phyloP scores from a whole-genome alignment of 2,113 vertebrate species.

The Megalops atlanticus region DNA sequence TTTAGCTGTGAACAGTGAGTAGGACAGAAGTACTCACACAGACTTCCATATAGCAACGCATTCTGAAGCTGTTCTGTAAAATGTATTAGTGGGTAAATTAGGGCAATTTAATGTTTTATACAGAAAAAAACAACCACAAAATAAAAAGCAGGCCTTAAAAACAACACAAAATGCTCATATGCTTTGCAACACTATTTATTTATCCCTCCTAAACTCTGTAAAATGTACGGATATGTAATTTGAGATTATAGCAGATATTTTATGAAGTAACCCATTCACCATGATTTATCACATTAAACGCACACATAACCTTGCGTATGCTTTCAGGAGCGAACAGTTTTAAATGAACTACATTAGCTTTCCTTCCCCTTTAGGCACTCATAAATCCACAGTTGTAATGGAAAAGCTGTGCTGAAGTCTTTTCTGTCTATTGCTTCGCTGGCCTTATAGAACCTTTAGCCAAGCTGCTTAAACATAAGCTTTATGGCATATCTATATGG shows the following conservation, averaged over 20 bases:
- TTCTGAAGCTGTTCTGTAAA: background rate
- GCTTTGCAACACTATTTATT: background rate
- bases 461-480: conserved; percentile 64
- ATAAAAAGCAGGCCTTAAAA: background rate
- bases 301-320: background rate
- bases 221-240: background rate
- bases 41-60: background rate
- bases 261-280: background rate
- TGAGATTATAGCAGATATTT: background rate
- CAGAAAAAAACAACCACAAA: background rate
- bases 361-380: conserved; percentile 56
- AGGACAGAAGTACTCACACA: background rate
- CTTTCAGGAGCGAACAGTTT: conserved; percentile 43
- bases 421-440: conserved; percentile 65
- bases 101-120: background rate
- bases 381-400: conserved; percentile 66
- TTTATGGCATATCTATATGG: conserved; percentile 71
- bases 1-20: conserved; percentile 7
- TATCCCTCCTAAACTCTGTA: background rate
- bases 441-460: conserved; percentile 69
- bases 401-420: conserved; percentile 60
- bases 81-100: background rate
- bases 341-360: conserved; percentile 68
- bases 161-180: background rate
- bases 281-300: background rate